These are phyloP conservation scores for Ctenopoma kingsleyae DNA, from an alignment of 2,797 vertebrate species.

Conservation along the genomic window DNA sequence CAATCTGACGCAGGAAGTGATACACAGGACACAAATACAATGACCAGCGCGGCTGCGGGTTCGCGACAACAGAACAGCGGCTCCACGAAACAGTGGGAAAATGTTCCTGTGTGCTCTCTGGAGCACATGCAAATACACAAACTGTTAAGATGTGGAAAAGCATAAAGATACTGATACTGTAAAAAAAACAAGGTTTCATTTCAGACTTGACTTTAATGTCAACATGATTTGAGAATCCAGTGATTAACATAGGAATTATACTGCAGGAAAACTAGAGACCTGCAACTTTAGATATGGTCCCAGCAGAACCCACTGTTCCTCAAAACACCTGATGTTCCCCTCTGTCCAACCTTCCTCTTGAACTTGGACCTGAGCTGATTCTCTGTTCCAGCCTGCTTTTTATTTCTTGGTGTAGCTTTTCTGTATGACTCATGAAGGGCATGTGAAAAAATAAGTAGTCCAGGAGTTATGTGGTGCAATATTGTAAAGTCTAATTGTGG, in stretches of 20 bases:
- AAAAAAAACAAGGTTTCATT: background rate
- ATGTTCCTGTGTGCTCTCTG: conserved; percentile 47
- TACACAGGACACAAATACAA: conserved; percentile 82
- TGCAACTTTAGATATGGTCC: conserved; percentile 9
- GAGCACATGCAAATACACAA: conserved; percentile 27
- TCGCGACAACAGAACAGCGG: conserved; percentile 64
- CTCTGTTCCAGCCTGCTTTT: conserved; percentile 5
- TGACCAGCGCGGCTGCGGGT: conserved; percentile 67
- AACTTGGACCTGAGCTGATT: conserved; percentile 8
- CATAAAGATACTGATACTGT: background rate
- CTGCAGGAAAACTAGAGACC: background rate
- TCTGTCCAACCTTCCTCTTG: conserved; percentile 22
- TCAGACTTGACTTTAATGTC: background rate
- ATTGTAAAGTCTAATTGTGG: background rate
- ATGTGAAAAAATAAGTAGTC: background rate
- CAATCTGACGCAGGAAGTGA: conserved; percentile 78
- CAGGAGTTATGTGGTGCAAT: background rate
- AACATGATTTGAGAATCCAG: conserved; percentile 5
- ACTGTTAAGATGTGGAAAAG: conserved; percentile 19
- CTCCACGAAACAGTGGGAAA: conserved; percentile 77
- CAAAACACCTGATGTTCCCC: conserved; percentile 16
- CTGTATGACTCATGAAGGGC: background rate
- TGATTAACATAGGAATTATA: background rate
- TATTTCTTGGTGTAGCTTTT: conserved; percentile 15
- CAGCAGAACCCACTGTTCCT: background rate